A percentile compares a stretch with the other conserved stretches of the same genome.
phyloP scores from a whole-genome alignment of 2,797 vertebrate species.

The Percopsis omiscomaycus region DNA sequence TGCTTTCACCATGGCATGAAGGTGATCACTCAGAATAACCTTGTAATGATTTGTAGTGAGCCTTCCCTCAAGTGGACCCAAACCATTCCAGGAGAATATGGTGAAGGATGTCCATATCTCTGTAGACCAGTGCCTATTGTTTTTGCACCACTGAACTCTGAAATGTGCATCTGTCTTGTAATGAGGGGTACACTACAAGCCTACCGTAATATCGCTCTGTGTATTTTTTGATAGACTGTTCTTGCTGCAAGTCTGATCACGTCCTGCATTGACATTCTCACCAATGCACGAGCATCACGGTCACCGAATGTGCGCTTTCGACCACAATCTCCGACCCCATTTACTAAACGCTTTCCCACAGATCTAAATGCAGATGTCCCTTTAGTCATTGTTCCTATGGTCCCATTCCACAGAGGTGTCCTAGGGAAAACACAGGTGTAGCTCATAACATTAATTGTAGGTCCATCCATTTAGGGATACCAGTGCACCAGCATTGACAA shows the following conservation, averaged over 20 bases:
- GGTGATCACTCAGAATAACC: background rate
- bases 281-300: background rate
- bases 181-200: background rate
- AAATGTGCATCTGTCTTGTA: background rate
- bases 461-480: too few species aligned
- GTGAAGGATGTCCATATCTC: background rate
- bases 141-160: background rate
- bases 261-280: constrained; percentile 2
- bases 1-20: background rate
- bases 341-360: background rate
- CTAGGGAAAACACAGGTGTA: too few species aligned
- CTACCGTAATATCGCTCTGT: background rate
- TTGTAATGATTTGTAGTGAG: background rate
- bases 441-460: too few species aligned
- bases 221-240: background rate
- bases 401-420: too few species aligned
- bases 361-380: too few species aligned
- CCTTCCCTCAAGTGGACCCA: background rate
- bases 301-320: background rate
- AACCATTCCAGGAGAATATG: background rate
- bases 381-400: too few species aligned
- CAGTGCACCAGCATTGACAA: too few species aligned
- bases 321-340: background rate
- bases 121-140: background rate
- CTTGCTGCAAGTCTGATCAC: constrained; percentile 1